These are phyloP conservation scores for Drosophila neutralis DNA, from an alignment of 2,888 invertebrate species.

Conservation along the genomic window DNA sequence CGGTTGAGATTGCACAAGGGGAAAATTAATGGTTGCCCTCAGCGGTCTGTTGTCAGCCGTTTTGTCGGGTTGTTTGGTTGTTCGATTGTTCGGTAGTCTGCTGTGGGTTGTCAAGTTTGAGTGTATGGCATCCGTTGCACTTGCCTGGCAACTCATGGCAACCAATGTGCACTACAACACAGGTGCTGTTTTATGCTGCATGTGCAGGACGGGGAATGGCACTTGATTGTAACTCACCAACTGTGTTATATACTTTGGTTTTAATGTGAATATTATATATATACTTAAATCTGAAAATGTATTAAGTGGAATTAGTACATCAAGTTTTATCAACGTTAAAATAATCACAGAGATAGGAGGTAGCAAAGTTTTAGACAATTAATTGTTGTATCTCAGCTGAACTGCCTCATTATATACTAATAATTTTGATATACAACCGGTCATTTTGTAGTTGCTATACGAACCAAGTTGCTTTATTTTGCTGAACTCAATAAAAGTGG, in stretches of 20 bases:
- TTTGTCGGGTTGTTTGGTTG: slow-evolving; percentile 2
- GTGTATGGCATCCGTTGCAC: slow-evolving; percentile 30
- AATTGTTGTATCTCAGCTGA: not conserved
- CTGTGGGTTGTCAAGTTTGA: slow-evolving; percentile 7
- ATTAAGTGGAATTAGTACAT: not conserved
- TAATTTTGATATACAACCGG: not conserved
- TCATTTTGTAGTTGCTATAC: no score
- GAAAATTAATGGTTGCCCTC: slow-evolving; percentile 51
- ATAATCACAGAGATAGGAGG: not conserved
- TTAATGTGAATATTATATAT: not conserved
- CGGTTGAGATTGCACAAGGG: slow-evolving; percentile 58
- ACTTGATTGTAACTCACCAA: not conserved
- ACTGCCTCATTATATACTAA: not conserved
- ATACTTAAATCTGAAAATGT: not conserved
- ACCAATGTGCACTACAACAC: slow-evolving; percentile 16
- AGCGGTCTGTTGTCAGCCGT: not conserved
- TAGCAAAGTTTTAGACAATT: not conserved
- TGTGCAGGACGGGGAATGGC: not conserved
- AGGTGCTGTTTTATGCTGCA: slow-evolving; percentile 45
- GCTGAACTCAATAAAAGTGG: not conserved
- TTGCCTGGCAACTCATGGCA: slow-evolving; percentile 14
- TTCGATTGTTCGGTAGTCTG: slow-evolving; percentile 6
- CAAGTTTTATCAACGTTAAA: not conserved
- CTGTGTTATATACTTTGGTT: not conserved
- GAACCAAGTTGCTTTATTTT: not conserved